phyloP scores from a whole-genome alignment of 2,113 vertebrate species.

The Thalassoma bifasciatum region DNA sequence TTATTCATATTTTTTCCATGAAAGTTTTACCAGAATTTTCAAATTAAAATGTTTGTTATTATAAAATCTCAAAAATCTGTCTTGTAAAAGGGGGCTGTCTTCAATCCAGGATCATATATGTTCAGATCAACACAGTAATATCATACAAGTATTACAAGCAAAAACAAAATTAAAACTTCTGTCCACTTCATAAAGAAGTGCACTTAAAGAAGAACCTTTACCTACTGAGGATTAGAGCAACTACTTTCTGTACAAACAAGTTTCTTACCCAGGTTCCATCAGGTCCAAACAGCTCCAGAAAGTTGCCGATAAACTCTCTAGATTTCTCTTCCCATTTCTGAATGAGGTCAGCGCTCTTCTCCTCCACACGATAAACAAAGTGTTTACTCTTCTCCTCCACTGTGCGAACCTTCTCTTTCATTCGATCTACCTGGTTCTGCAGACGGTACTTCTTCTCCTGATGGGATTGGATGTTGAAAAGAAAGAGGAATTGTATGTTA shows the following conservation, averaged over 20 bases:
- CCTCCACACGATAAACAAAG: constrained; percentile 97
- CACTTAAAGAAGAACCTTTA: no score
- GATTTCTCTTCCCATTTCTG: constrained; percentile 99
- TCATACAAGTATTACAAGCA: no score
- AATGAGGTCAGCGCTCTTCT: constrained; percentile 97
- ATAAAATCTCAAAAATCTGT: no score
- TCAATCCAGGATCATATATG: no score
- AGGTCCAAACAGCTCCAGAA: constrained; percentile 96
- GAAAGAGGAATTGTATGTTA: not conserved
- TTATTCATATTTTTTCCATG: no score
- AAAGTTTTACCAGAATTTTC: no score
- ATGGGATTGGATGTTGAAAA: constrained; percentile 31
- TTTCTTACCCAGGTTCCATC: constrained; percentile 95
- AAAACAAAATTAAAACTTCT: no score
- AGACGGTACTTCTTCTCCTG: constrained; percentile 98
- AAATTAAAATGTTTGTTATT: no score
- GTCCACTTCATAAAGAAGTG: no score
- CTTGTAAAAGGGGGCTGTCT: no score
- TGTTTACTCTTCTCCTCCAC: constrained; percentile 98
- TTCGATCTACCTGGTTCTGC: constrained; percentile 97
- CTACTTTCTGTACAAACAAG: not conserved
- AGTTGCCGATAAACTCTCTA: constrained; percentile 97
- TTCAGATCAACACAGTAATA: no score
- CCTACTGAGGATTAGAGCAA: no score
- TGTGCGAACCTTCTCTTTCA: constrained; percentile 97